Evolutionary conservation across 1,140 invertebrate genomes (phyloP).

Genomic region (Delia radicum): DNA sequence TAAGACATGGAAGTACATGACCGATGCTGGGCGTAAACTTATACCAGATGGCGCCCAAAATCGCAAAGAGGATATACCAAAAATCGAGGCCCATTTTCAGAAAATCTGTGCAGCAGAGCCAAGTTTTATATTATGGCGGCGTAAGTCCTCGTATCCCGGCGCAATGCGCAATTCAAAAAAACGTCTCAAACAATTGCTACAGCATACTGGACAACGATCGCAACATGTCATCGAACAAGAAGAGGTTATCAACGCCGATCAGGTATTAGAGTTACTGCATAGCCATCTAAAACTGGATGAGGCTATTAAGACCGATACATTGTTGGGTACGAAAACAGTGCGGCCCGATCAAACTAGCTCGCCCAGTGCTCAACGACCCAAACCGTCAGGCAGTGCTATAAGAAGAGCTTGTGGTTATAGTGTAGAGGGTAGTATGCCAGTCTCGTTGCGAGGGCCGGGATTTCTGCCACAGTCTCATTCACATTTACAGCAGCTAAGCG

Average conservation of each 20-base stretch:
- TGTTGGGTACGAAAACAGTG: conserved; percentile 44
- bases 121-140: conserved; percentile 73
- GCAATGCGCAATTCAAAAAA: conserved; percentile 61
- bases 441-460: neutral
- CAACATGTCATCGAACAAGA: conserved; percentile 41
- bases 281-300: conserved; percentile 43
- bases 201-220: conserved; percentile 58
- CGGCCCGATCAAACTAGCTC: conserved; percentile 46
- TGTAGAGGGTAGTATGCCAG: neutral
- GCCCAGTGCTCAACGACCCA: conserved; percentile 40
- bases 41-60: conserved; percentile 75
- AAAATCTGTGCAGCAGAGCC: conserved; percentile 75
- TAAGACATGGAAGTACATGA: conserved; percentile 89
- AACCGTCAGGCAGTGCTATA: neutral
- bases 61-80: conserved; percentile 70
- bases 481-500: neutral
- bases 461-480: neutral
- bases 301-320: conserved; percentile 38
- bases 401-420: too few species aligned
- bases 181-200: conserved; percentile 58
- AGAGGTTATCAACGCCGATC: conserved; percentile 33
- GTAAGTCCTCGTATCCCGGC: conserved; percentile 76
- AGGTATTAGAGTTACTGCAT: conserved; percentile 41
- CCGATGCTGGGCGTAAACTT: conserved; percentile 80
- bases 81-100: conserved; percentile 81